A percentile compares a stretch with the other conserved stretches of the same genome.
phyloP scores from a whole-genome alignment of 1,140 invertebrate species.

The Chionoecetes opilio region DNA sequence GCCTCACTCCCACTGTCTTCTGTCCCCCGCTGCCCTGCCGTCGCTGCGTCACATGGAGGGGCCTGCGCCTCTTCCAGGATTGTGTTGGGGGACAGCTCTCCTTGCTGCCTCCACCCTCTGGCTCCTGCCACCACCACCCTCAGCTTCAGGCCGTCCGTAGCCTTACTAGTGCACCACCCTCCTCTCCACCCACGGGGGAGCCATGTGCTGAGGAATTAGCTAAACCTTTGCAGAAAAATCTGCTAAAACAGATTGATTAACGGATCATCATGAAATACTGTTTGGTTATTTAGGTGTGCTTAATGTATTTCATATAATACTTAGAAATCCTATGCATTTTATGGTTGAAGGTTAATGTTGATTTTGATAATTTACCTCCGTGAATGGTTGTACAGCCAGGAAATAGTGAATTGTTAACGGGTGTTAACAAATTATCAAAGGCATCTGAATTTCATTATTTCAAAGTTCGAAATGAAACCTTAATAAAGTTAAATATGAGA shows the following conservation, averaged over 20 bases:
- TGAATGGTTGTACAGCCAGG: too few species aligned
- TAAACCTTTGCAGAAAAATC: neutral
- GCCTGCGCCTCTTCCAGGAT: slow-evolving; percentile 24
- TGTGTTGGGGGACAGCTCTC: neutral
- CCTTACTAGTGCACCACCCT: slow-evolving; percentile 24
- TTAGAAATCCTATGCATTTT: too few species aligned
- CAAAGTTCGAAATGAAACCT: too few species aligned
- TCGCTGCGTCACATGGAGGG: slow-evolving; percentile 54
- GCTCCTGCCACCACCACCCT: slow-evolving; percentile 22
- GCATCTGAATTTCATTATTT: too few species aligned
- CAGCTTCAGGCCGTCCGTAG: slow-evolving; percentile 4
- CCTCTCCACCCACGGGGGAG: slow-evolving; percentile 12
- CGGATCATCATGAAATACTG: too few species aligned
- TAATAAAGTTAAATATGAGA: too few species aligned
- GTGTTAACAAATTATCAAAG: too few species aligned
- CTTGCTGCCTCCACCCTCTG: slow-evolving; percentile 11
- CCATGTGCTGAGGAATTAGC: slow-evolving; percentile 4
- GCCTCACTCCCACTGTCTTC: slow-evolving; percentile 57
- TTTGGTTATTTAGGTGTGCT: too few species aligned
- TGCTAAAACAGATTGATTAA: neutral
- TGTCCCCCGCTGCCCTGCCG: slow-evolving; percentile 62
- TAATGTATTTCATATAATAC: too few species aligned
- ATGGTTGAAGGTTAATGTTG: too few species aligned
- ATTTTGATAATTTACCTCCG: too few species aligned
- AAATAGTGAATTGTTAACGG: too few species aligned